Base-by-base conservation (phyloP, 2,888 invertebrate species). In the Phasia obesa region DNA sequence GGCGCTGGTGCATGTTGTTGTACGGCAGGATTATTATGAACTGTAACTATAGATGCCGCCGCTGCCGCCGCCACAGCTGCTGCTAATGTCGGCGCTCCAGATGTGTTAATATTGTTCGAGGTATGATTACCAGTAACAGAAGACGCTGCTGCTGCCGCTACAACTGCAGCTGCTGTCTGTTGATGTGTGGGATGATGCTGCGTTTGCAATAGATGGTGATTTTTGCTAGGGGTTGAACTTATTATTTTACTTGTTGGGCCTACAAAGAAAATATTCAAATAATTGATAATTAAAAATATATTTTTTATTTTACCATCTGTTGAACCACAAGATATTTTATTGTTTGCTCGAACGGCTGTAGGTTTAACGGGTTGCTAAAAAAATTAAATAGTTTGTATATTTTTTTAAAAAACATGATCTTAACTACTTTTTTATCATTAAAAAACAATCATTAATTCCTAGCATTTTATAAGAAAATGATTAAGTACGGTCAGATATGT, bases 301-400 rank as follows among this genome's bases (percentile, higher is more conserved):
- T 27, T 11, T 27, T 17, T 25, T 25, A 1, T 13, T 42, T 51
- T 71, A 83, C 76, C 60, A 65, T 76, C 78, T 64, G 70, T 60
- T 51, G 86, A 92, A 89, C 91, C 90, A 88, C 92, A 92, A 44
- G 69, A 59, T 90, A 91, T 76, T 42, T 90, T 90, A 70, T 87
- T 88, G 67, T 87, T 89, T 76, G 95, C 95, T 92, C 94, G 94
- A 87, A 97, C 94, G 86, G 97, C 96, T 90, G 95, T 95, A 85
- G 97, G 97, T 93, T 97, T 97, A 87, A 97, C 95, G 91, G 96
- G 96, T 95, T 96, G 93, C 87, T 93, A 92, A 84, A 85, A 42
- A 77, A 5, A 19, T 47, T 47, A 78, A 31, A 4, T 35, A 35
- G 21, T 17, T 53, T 17, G n/a, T 11, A 23, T 17, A 21, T 42